Evolutionary conservation across 2,797 vertebrate genomes (phyloP).

Genomic region (Nyctibius grandis): DNA sequence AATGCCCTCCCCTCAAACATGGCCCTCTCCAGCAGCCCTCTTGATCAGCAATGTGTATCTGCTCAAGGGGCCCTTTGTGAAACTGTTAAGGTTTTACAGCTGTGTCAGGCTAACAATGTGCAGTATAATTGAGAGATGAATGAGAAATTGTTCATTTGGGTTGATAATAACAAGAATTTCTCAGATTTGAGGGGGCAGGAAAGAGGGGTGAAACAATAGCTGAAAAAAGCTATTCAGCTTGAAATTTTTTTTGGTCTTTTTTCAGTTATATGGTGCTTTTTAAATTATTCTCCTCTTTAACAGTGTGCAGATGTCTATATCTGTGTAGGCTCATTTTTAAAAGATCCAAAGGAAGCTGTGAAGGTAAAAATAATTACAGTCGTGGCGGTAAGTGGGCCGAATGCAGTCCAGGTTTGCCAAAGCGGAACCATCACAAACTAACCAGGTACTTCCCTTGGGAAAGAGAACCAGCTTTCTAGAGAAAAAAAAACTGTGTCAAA

Average conservation of each 20-base stretch:
- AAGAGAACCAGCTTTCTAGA: background rate
- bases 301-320: background rate
- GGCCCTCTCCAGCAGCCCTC: background rate
- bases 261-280: background rate
- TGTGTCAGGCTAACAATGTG: background rate
- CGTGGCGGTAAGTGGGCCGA: accelerated
- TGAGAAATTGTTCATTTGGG: background rate
- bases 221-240: background rate
- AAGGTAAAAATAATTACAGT: background rate
- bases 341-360: background rate
- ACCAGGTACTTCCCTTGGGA: background rate
- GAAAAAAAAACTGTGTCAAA: background rate
- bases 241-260: background rate
- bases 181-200: background rate
- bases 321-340: background rate
- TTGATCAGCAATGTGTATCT: background rate
- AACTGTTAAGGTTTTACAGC: background rate
- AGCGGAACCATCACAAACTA: background rate
- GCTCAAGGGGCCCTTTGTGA: background rate
- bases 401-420: background rate
- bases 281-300: background rate
- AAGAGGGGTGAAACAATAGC: background rate
- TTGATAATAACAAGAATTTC: background rate
- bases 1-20: background rate
- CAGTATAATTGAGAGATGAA: background rate